phyloP scores from a whole-genome alignment of 2,113 vertebrate genomes.

The Alosa alosa region DNA sequence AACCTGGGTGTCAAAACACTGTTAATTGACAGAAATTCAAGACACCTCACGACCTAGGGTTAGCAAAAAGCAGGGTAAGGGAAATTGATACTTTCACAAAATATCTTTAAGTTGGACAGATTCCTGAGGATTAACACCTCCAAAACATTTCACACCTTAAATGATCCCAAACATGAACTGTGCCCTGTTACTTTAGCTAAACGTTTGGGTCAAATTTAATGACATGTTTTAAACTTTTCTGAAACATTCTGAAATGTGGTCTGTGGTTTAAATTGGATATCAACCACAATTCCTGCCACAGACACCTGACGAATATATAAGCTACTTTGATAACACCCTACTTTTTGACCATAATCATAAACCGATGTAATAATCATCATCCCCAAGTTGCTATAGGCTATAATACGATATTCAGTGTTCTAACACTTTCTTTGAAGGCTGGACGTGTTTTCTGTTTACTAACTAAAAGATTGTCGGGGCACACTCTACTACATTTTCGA shows the following conservation, averaged over 20 bases:
- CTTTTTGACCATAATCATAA: background rate
- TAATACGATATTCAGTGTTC: background rate
- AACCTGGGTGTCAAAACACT: slow-evolving; percentile 73
- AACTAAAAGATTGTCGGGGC: background rate
- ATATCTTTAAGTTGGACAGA: slow-evolving; percentile 64
- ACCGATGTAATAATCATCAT: background rate
- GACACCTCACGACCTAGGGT: slow-evolving; percentile 48
- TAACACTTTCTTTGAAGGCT: background rate
- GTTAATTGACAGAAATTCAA: slow-evolving; percentile 60
- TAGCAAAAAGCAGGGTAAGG: slow-evolving; percentile 43
- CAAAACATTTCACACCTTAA: slow-evolving; percentile 20
- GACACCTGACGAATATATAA: background rate
- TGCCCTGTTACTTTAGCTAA: background rate
- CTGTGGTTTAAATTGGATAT: background rate
- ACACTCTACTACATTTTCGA: background rate
- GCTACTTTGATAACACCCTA: background rate
- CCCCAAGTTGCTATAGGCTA: background rate
- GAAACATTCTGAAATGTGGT: background rate
- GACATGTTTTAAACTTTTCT: background rate
- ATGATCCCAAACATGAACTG: background rate
- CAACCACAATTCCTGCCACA: background rate
- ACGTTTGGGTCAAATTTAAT: background rate
- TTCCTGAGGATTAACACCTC: slow-evolving; percentile 77
- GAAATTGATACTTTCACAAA: slow-evolving; percentile 54
- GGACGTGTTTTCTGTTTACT: background rate